These are phyloP conservation scores for Nicator chloris DNA, from an alignment of 2,113 vertebrate species.

Conservation along the genomic window DNA sequence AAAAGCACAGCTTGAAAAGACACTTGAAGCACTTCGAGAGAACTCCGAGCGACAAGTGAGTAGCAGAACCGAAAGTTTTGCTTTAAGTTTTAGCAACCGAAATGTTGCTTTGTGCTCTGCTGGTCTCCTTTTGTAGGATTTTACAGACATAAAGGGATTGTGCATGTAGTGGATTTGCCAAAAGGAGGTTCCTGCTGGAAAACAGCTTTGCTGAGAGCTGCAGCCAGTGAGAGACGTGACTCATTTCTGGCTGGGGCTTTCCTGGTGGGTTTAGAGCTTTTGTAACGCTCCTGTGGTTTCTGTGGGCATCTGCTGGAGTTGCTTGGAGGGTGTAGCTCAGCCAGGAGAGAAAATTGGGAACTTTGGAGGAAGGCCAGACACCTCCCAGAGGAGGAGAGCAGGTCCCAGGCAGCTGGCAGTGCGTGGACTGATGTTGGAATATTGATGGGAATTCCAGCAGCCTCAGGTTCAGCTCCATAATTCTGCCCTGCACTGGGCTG, in stretches of 20 bases:
- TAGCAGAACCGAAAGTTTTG: neutral
- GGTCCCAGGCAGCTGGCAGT: neutral
- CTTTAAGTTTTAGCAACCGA: too few species aligned
- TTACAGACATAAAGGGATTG: neutral
- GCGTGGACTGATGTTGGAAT: neutral
- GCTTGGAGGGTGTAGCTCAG: neutral
- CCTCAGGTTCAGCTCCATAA: neutral
- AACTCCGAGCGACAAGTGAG: conserved; percentile 94
- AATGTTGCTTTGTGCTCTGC: neutral
- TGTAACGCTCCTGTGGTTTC: neutral
- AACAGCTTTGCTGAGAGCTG: neutral
- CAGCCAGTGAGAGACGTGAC: neutral
- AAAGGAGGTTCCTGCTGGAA: neutral
- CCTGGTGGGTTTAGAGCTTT: neutral
- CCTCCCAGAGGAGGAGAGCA: neutral
- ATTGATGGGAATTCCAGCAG: neutral
- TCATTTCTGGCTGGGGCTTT: neutral
- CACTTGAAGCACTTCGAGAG: conserved; percentile 88
- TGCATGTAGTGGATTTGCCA: neutral
- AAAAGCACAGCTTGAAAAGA: conserved; percentile 93
- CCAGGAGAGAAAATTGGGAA: neutral
- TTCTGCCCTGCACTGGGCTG: neutral
- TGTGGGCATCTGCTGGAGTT: neutral
- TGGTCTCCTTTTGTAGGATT: neutral
- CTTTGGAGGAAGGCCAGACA: neutral